phyloP scores from a whole-genome alignment of 2,797 vertebrate genomes.

The Malacoctenus gilli region DNA sequence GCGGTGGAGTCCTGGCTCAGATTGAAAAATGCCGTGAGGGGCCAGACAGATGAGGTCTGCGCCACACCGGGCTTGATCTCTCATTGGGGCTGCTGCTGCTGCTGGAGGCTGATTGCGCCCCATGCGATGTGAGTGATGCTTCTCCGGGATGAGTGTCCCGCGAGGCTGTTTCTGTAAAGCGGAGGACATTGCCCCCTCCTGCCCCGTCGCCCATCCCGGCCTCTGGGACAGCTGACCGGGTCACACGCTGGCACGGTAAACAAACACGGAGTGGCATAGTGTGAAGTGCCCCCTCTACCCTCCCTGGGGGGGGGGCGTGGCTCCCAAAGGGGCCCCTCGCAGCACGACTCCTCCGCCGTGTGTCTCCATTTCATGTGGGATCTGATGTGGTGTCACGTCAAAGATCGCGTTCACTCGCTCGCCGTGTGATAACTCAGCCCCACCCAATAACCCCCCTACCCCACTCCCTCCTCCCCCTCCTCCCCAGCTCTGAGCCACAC shows the following conservation, averaged over 20 bases:
- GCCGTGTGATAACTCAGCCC: background rate
- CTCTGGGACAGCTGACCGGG: slow-evolving; percentile 63
- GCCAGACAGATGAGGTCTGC: slow-evolving; percentile 65
- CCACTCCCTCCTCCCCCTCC: too few relatives aligned
- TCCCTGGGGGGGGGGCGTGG: too few relatives aligned
- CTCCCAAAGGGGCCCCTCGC: too few relatives aligned
- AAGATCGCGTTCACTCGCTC: slow-evolving; percentile 24
- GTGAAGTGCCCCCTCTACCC: slow-evolving; percentile 69
- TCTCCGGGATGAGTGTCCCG: slow-evolving; percentile 49
- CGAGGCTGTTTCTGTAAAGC: slow-evolving; percentile 57
- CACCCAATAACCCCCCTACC: too few relatives aligned
- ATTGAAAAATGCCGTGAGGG: slow-evolving; percentile 69
- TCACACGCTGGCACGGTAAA: slow-evolving; percentile 70
- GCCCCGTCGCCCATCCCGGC: slow-evolving; percentile 11
- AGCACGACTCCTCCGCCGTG: too few relatives aligned
- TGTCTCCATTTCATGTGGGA: too few relatives aligned
- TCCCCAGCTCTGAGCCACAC: slow-evolving; percentile 26
- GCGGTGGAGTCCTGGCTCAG: slow-evolving; percentile 51
- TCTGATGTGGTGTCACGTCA: slow-evolving; percentile 33
- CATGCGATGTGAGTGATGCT: slow-evolving; percentile 64
- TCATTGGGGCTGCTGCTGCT: slow-evolving; percentile 56
- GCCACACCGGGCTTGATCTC: slow-evolving; percentile 63
- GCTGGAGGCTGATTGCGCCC: slow-evolving; percentile 65
- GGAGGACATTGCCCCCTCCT: slow-evolving; percentile 49
- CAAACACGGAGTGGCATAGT: slow-evolving; percentile 69